Base-by-base conservation (phyloP, 2,888 invertebrate genomes). In the Congeria kusceri region DNA sequence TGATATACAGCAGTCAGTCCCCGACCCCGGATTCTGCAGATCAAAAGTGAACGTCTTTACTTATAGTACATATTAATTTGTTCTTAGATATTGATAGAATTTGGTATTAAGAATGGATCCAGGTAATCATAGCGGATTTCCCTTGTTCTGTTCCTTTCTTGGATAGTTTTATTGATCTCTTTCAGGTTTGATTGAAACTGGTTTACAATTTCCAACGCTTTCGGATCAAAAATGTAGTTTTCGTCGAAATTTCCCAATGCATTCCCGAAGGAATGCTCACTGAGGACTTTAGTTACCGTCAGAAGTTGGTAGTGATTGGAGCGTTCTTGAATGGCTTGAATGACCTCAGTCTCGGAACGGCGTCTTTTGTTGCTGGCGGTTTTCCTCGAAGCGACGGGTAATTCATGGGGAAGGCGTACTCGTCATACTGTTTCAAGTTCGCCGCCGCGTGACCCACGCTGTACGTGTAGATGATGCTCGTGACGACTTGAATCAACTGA, bases 91-190 rank as follows among this genome's bases (percentile, higher is more conserved):
- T 92, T 92, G 77, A 94, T 93, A 39, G 92, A 91, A 84, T 93
- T 94, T 0, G 94, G 93, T 2, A 94, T 87, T 59, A 53, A 20
- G 23, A 25, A 11, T 25, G 94, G 94, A 83, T 93, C 92, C 62
- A 94, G 90, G 77, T 90, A 92, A 4, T 87, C 85, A 69, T 92
- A 91, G 75, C 87, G 85, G 28, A 88, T 83, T n/a, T 86, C 77
- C 39, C 90, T 62, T 20, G 72, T 63, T 63, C 87, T 80, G 72
- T 93, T 93, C 56, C 91, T 73, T 39, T 86, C 70, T 47, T 90
- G 87, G 61, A 93, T 92, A 15, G 86, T 87, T 18, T 83, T 67
- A 44, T 91, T 90, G n/a, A 93, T 80, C 25, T 80, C 79, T n/a
- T 82, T 80, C 59, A 93, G 64, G 53, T 93, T 92, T 66, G 89